These are phyloP conservation scores for Leucopsar rothschildi DNA, from an alignment of 2,113 vertebrate species.

Conservation along the genomic window DNA sequence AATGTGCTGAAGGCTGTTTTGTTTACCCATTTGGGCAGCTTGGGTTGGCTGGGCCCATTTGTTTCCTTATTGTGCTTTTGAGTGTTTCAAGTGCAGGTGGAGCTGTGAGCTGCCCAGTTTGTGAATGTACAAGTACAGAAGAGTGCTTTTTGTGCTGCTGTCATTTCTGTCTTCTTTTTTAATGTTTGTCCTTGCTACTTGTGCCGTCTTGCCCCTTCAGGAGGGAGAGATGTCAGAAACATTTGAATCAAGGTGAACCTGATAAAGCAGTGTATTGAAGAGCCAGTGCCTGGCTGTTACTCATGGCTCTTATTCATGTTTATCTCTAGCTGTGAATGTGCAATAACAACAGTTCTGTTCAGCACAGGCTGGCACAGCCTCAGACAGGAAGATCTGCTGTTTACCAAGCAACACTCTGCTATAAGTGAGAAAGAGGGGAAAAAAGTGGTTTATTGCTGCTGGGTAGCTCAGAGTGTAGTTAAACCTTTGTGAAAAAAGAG, in stretches of 20 bases:
- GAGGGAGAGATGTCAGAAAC: neutral
- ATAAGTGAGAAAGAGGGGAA: slow-evolving; percentile 29
- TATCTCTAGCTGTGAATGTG: slow-evolving; percentile 64
- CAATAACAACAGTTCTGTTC: slow-evolving; percentile 67
- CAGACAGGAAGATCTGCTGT: slow-evolving; percentile 45
- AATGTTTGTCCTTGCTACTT: neutral
- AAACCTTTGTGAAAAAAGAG: slow-evolving; percentile 19
- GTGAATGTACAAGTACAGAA: neutral
- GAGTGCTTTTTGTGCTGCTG: neutral
- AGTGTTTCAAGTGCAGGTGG: neutral
- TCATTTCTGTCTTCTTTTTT: neutral
- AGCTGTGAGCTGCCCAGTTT: neutral
- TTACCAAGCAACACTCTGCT: slow-evolving; percentile 58
- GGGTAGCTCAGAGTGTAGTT: slow-evolving; percentile 5
- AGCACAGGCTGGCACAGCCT: slow-evolving; percentile 66
- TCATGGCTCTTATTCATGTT: slow-evolving; percentile 53
- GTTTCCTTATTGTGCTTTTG: neutral
- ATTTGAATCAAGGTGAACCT: neutral
- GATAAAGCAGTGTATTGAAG: neutral
- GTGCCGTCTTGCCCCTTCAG: neutral
- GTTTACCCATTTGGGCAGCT: neutral
- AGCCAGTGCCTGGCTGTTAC: slow-evolving; percentile 47
- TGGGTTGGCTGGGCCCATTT: neutral
- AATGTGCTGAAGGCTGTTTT: neutral
- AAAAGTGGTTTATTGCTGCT: slow-evolving; percentile 2